A percentile compares a stretch with the other conserved stretches of the same genome.
Conservation (phyloP, 2,888 invertebrate genomes). For the Brenthis ino region DNA sequence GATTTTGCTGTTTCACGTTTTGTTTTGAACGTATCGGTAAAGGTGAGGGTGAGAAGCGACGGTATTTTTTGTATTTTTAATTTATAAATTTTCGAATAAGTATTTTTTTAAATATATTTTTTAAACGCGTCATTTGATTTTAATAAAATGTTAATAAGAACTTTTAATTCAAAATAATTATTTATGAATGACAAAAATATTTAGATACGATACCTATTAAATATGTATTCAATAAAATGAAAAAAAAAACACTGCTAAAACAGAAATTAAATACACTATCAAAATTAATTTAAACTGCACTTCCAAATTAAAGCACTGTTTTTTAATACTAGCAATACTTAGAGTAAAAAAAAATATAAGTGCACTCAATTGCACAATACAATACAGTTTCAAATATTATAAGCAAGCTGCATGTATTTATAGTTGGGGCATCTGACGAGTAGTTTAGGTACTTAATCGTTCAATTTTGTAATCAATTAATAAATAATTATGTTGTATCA, state of each 20-base stretch:
- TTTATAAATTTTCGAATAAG: too few relatives aligned
- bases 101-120: too few relatives aligned
- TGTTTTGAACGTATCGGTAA: neutral
- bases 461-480: constrained; percentile 47
- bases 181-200: too few relatives aligned
- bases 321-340: neutral
- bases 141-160: too few relatives aligned
- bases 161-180: too few relatives aligned
- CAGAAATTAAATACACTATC: neutral
- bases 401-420: constrained; percentile 36
- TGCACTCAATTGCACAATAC: constrained; percentile 43
- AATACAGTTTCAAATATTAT: constrained; percentile 30
- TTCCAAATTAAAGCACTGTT: constrained; percentile 5
- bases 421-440: constrained; percentile 39
- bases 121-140: too few relatives aligned
- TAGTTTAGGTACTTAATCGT: constrained; percentile 42
- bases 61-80: neutral
- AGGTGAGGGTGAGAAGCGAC: constrained; percentile 24
- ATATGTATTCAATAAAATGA: too few relatives aligned
- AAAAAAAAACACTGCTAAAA: too few relatives aligned
- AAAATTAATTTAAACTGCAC: neutral
- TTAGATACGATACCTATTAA: too few relatives aligned
- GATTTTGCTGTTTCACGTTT: neutral
- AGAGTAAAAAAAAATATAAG: constrained; percentile 27
- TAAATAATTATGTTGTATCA: constrained; percentile 48